These are phyloP conservation scores for Drosophila tropicalis DNA, from an alignment of 1,140 invertebrate genomes.

Conservation along the genomic window DNA sequence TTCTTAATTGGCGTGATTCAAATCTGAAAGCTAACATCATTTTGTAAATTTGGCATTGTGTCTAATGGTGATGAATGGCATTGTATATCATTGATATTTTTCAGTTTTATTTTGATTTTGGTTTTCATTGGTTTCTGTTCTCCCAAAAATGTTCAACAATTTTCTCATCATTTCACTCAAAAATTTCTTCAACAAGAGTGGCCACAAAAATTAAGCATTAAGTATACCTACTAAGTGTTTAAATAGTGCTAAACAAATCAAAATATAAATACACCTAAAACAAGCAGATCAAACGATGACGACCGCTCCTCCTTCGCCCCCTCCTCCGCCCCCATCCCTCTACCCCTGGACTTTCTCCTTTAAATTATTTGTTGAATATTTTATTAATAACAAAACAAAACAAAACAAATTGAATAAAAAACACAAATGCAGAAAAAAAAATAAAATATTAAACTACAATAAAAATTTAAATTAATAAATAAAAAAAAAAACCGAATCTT, in stretches of 20 bases:
- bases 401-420: background rate
- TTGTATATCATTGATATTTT: too few relatives aligned
- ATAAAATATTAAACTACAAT: constrained; percentile 11
- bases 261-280: constrained; percentile 14
- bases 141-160: background rate
- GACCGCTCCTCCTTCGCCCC: background rate
- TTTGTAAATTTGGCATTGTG: too few relatives aligned
- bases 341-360: background rate
- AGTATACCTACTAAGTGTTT: constrained; percentile 16
- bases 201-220: background rate
- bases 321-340: background rate
- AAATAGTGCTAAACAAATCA: constrained; percentile 20
- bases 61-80: too few relatives aligned
- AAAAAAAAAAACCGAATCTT: background rate
- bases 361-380: constrained; percentile 14
- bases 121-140: background rate
- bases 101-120: too few relatives aligned
- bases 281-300: constrained; percentile 1
- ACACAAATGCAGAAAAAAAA: background rate
- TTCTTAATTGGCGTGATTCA: too few relatives aligned
- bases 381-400: background rate
- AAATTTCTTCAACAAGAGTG: background rate
- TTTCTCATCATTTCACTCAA: background rate
- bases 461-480: constrained; percentile 10
- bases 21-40: too few relatives aligned